A percentile compares a stretch with the other conserved stretches of the same genome.
Evolutionary conservation across 2,797 vertebrate genomes (phyloP).

Genomic region (Lagocephalus sceleratus): DNA sequence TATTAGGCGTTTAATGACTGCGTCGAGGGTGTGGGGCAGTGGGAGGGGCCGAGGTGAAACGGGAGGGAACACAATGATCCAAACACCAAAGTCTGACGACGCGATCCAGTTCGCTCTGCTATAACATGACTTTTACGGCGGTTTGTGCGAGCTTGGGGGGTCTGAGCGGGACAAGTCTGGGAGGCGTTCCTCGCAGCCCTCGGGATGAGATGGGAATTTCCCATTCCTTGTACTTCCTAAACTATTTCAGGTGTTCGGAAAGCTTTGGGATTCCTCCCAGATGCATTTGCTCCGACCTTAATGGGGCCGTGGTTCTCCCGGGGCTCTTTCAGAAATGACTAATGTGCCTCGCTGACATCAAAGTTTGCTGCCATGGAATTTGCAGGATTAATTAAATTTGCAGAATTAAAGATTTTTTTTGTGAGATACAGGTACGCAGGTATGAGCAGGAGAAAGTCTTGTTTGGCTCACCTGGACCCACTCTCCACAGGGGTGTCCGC

Average conservation of each 20-base stretch:
- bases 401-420: slow-evolving; percentile 42
- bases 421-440: slow-evolving; percentile 33
- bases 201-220: slow-evolving; percentile 55
- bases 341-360: too few species aligned
- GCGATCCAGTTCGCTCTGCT: too few species aligned
- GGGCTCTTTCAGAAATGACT: slow-evolving; percentile 62
- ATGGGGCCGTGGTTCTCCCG: slow-evolving; percentile 23
- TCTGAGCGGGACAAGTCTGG: slow-evolving; percentile 36
- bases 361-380: too few species aligned
- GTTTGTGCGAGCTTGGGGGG: slow-evolving; percentile 36
- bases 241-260: slow-evolving; percentile 61
- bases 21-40: too few species aligned
- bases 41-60: too few species aligned
- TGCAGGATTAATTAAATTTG: slow-evolving; percentile 7
- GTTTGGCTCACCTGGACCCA: slow-evolving; percentile 49
- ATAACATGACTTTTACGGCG: too few species aligned
- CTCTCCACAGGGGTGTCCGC: not conserved
- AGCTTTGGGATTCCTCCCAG: slow-evolving; percentile 41
- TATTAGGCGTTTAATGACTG: too few species aligned
- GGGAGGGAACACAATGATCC: too few species aligned
- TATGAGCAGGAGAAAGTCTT: slow-evolving; percentile 64
- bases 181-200: slow-evolving; percentile 38
- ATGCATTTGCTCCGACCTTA: slow-evolving; percentile 24
- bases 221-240: slow-evolving; percentile 27
- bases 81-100: too few species aligned